These are phyloP conservation scores for Thymelicus acteon DNA, from an alignment of 2,888 invertebrate genomes.

Conservation along the genomic window DNA sequence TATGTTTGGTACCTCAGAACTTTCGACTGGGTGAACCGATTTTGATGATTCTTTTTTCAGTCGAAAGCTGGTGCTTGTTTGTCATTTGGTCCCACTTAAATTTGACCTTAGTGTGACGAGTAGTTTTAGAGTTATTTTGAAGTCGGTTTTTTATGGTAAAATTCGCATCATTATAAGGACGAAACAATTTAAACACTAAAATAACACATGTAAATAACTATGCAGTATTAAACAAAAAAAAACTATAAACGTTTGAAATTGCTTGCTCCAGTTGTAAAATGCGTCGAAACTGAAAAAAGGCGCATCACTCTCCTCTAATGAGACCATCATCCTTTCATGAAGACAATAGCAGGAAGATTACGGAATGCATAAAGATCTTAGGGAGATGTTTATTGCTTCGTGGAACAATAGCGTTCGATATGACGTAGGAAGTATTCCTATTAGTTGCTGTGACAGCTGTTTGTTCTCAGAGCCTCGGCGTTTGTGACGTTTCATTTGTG, in stretches of 20 bases:
- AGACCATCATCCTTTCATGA: constrained; percentile 20
- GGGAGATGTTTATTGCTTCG: constrained; percentile 8
- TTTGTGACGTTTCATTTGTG: neutral
- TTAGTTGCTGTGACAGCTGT: neutral
- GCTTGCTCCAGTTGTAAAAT: constrained; percentile 5
- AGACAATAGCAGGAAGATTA: constrained; percentile 24
- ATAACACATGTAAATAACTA: too few relatives aligned
- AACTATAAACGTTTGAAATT: neutral
- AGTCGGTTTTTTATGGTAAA: too few relatives aligned
- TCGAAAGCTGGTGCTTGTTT: too few relatives aligned
- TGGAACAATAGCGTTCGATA: constrained; percentile 2
- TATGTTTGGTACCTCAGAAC: too few relatives aligned
- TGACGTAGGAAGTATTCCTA: neutral
- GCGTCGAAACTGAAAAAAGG: neutral
- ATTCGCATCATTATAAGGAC: too few relatives aligned
- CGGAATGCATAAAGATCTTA: constrained; percentile 22
- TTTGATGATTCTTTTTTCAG: too few relatives aligned
- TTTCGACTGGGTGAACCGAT: too few relatives aligned
- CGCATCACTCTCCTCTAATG: constrained; percentile 12
- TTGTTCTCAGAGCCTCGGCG: neutral
- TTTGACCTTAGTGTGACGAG: too few relatives aligned
- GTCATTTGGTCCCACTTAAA: too few relatives aligned
- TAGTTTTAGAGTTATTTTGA: too few relatives aligned
- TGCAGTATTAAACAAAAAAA: neutral
- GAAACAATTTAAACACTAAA: too few relatives aligned